Base-by-base conservation (phyloP, 2,888 invertebrate species). In the Platycheirus albimanus region DNA sequence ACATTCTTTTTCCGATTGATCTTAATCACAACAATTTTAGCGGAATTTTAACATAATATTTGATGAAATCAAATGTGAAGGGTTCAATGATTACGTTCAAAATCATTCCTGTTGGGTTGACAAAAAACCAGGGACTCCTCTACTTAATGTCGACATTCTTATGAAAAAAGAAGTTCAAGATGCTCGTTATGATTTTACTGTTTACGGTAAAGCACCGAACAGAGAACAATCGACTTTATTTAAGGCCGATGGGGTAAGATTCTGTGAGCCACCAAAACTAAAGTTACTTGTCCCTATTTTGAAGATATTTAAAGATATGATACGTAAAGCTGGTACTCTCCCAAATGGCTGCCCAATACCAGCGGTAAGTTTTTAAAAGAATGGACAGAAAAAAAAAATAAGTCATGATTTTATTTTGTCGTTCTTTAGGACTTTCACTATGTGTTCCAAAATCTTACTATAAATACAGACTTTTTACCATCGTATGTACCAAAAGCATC, bases 331-430 rank as follows among this genome's bases (percentile, higher is more conserved):
- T 52, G 30, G 52, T 11, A 10, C 2, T 15, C 7, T 52, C 3
- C 52, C 52, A 3, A 15, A 1, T 10, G 52, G 30, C 17, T 52
- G 52, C 33, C 52, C 52, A 17, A 17, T 52, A 17, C 11, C 52
- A 33, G 52, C 52, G 15, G 52, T 52, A 33, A 33, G 33, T 52
- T n/a, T n/a, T n/a, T n/a, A n/a, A n/a, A n/a, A n/a, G n/a, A n/a
- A n/a, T n/a, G n/a, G n/a, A n/a, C n/a, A n/a, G n/a, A n/a, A n/a
- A n/a, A n/a, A n/a, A n/a, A n/a, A n/a, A n/a, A n/a, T n/a, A n/a
- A n/a, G n/a, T n/a, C n/a, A n/a, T n/a, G n/a, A 4, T 24, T 24
- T 24, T 24, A 4, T 33, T 33, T 33, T 33, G 7, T 33, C 7
- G 1, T 33, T 33, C 7, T 33, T 7, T 33, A 33, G 30, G 8